Evolutionary conservation across 2,888 invertebrate genomes (phyloP).

Genomic region (Chymomyza amoena): DNA sequence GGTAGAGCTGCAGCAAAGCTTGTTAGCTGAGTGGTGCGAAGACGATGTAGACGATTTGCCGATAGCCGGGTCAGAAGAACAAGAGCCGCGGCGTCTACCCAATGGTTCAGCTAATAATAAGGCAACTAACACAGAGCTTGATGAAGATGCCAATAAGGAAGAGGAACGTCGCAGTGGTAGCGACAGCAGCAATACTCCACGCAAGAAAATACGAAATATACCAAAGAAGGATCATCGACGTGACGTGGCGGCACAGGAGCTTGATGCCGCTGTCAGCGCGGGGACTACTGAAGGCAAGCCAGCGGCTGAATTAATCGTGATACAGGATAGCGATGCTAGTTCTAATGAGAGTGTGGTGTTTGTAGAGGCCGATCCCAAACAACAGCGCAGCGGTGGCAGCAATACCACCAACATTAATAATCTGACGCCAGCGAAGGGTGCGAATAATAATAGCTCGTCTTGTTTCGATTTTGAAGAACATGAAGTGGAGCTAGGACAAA

Average conservation of each 20-base stretch:
- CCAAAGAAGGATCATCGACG: constrained; percentile 77
- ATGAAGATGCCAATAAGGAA: constrained; percentile 34
- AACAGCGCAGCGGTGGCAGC: constrained; percentile 22
- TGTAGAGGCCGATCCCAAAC: constrained; percentile 21
- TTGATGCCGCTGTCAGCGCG: constrained; percentile 31
- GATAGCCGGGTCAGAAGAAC: neutral
- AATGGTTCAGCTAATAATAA: neutral
- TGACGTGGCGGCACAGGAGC: constrained; percentile 71
- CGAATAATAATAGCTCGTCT: constrained; percentile 76
- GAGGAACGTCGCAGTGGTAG: neutral
- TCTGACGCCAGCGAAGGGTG: neutral
- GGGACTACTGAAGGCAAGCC: neutral
- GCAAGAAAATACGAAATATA: constrained; percentile 72
- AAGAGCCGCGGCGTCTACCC: neutral
- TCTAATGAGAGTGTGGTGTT: constrained; percentile 57
- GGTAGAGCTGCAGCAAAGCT: constrained; percentile 83
- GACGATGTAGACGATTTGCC: constrained; percentile 77
- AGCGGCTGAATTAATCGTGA: constrained; percentile 46
- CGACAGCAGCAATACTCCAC: neutral
- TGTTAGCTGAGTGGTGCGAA: constrained; percentile 89
- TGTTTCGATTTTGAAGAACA: constrained; percentile 90
- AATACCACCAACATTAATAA: constrained; percentile 6
- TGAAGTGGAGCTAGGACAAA: constrained; percentile 75
- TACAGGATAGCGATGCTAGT: constrained; percentile 58
- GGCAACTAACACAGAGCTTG: neutral